A percentile compares a stretch with the other conserved stretches of the same genome.
phyloP scores from a whole-genome alignment of 2,113 vertebrate species.

The Microcebus tavaratra region DNA sequence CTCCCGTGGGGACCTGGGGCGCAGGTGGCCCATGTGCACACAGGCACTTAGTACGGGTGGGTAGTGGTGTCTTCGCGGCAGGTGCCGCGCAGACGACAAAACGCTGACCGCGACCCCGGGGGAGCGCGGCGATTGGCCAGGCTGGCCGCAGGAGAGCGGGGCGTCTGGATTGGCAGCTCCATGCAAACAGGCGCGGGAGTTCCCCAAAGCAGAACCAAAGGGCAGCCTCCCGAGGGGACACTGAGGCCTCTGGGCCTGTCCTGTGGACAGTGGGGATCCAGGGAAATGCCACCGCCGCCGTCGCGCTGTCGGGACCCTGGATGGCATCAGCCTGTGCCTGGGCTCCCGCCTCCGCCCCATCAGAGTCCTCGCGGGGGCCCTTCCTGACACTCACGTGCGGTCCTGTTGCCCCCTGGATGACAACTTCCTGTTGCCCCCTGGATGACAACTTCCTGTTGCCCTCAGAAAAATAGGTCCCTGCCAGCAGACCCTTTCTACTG shows the following conservation, averaged over 20 bases:
- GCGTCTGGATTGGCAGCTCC: background rate
- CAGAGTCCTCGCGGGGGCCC: background rate
- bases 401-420: background rate
- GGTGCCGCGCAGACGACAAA: background rate
- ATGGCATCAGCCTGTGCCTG: no score
- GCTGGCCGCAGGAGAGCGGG: background rate
- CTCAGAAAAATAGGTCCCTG: background rate
- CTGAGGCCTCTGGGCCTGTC: background rate
- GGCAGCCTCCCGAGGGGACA: background rate
- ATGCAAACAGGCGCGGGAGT: background rate
- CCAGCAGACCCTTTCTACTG: background rate
- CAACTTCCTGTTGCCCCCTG: background rate
- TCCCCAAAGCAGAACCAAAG: background rate
- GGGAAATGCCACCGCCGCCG: accelerated
- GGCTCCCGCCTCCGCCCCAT: background rate
- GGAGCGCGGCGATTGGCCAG: background rate
- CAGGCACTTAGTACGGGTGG: background rate
- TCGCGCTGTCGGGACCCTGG: accelerated
- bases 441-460: background rate
- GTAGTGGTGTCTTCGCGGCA: background rate
- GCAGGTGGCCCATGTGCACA: no score
- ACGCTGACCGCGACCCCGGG: accelerated
- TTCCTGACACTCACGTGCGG: accelerated
- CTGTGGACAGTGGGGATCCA: background rate
- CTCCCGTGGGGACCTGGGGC: no score